Percentiles rank a stretch among this genome's conserved stretches.
Evolutionary conservation across 2,113 vertebrate genomes (phyloP).

Genomic region (Crocuta crocuta): DNA sequence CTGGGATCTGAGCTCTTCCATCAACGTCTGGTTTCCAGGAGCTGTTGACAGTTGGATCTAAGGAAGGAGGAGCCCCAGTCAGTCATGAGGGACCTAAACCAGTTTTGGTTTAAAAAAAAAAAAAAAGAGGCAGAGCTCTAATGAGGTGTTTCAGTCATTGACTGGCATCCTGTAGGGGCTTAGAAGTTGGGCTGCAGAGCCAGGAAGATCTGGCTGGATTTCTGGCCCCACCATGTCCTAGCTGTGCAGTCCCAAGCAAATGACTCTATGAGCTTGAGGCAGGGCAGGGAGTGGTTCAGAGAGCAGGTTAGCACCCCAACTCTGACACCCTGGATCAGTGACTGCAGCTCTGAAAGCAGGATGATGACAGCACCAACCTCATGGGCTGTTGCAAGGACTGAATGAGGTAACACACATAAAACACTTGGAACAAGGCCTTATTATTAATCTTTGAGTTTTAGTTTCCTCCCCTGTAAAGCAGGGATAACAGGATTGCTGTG

Average conservation of each 20-base stretch:
- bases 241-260: neutral
- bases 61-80: neutral
- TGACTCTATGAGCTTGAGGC: neutral
- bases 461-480: neutral
- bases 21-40: neutral
- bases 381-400: neutral
- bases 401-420: neutral
- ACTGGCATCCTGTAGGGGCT: neutral
- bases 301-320: neutral
- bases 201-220: neutral
- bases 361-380: neutral
- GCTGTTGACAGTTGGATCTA: neutral
- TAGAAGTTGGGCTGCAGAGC: constrained; percentile 8
- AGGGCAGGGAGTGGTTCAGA: neutral
- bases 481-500: neutral
- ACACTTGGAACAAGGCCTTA: neutral
- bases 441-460: neutral
- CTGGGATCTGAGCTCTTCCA: neutral
- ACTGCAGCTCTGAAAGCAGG: neutral
- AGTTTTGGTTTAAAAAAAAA: neutral
- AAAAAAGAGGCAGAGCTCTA: neutral
- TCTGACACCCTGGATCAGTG: neutral
- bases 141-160: neutral
- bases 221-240: neutral
- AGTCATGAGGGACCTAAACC: neutral